Conservation (phyloP, 2,113 vertebrate genomes). For the Sylvietta virens region DNA sequence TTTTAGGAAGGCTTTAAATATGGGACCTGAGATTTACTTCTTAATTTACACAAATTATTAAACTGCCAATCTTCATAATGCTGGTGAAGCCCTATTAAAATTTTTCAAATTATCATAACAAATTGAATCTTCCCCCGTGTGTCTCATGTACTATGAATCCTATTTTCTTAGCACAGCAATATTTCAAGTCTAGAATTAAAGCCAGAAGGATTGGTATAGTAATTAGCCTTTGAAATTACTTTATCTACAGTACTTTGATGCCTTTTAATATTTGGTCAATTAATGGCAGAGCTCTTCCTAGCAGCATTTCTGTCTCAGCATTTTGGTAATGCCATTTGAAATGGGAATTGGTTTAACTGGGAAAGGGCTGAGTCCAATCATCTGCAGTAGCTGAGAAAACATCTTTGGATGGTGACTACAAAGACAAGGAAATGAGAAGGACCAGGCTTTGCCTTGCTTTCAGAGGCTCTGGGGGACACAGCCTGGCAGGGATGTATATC, state of each 20-base stretch:
- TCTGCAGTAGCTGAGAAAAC: neutral
- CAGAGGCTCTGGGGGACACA: neutral
- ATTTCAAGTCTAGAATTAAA: conserved; percentile 38
- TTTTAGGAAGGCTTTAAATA: neutral
- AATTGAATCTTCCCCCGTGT: conserved; percentile 7
- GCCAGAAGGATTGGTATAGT: conserved; percentile 9
- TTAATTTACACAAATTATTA: neutral
- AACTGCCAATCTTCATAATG: conserved; percentile 24
- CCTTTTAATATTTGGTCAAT: neutral
- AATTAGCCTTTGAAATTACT: conserved; percentile 45
- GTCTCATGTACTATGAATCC: neutral
- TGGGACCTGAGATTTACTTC: neutral
- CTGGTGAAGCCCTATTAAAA: conserved; percentile 30
- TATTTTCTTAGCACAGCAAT: neutral
- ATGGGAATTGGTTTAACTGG: neutral
- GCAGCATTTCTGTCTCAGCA: neutral
- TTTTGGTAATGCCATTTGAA: neutral
- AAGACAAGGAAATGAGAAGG: neutral
- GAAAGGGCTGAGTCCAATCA: neutral
- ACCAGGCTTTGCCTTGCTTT: neutral
- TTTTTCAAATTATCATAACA: conserved; percentile 26
- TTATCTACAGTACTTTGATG: conserved; percentile 14
- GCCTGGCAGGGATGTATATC: neutral
- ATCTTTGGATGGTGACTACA: neutral
- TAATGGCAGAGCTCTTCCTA: neutral